Base-by-base conservation (phyloP, 2,797 vertebrate species). In the Atherinosoma microstoma region DNA sequence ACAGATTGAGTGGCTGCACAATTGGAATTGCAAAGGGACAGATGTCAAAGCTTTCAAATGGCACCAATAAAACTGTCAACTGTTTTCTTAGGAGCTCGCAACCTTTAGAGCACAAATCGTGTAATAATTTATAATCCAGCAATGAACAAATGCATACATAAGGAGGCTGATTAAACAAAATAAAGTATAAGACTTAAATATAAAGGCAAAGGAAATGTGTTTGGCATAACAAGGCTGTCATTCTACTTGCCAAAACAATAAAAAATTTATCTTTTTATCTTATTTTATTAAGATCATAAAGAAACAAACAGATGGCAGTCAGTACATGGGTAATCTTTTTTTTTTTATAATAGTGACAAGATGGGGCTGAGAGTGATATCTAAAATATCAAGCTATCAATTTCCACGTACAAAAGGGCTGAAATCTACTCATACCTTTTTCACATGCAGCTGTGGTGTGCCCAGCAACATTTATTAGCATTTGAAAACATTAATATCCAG, bases 271-370 rank as follows among this genome's bases (percentile, higher is more conserved):
- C 45, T 47, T 47, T 49, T 49, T 49, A 49, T 11, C 47, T 2
- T 0, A 15, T 58, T 76, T 67, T 56, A 47, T 78, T 56, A n/a
- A 40, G 32, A 69, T 35, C 29, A 60, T 9, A 30, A 51, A 30
- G n/a, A 69, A 16, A 60, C 4, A 73, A 58, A 63, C 57, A 64
- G 53, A 75, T 59, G 40, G 54, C 24, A 1, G 53, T 22, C 20
- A 29, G 30, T 49, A 64, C 58, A 84, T 79, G 63, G 74, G 58
- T 88, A 87, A 78, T 78, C 69, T 74, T 72, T n/a, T 32, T 32
- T 2, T 93, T 94, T 91, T 92, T 22, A 92, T 92, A 80, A 87
- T 70, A 88, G 69, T 65, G 77, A 85, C 70, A 71, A 80, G 61
- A 84, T 64, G 58, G 74, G 82, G 63, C 67, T 83, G 75, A 80